A percentile compares a stretch with the other conserved stretches of the same genome.
Evolutionary conservation across 2,113 vertebrate genomes (phyloP).

Genomic region (Pachypanchax playfairii): DNA sequence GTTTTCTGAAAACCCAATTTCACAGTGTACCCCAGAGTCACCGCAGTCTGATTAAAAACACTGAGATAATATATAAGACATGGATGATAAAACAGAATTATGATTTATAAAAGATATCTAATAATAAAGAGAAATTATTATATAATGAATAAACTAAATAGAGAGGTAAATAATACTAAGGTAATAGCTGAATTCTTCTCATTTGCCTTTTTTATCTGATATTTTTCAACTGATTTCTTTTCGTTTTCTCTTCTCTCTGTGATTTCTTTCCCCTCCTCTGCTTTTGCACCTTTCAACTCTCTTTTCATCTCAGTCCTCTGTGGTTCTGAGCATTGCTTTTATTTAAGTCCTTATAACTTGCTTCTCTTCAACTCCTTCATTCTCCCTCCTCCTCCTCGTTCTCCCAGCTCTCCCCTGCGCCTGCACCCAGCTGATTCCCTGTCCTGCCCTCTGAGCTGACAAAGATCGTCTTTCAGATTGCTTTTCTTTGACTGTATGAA

Average conservation of each 20-base stretch:
- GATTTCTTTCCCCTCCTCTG: slow-evolving; percentile 3
- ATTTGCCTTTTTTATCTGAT: background rate
- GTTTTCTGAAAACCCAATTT: background rate
- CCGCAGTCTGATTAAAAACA: background rate
- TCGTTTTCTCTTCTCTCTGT: background rate
- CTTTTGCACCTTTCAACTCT: slow-evolving; percentile 30
- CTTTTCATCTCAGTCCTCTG: slow-evolving; percentile 10
- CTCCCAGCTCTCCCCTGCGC: slow-evolving; percentile 43
- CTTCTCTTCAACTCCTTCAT: background rate
- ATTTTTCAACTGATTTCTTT: background rate
- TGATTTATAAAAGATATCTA: background rate
- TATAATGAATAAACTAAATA: background rate
- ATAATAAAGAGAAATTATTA: background rate
- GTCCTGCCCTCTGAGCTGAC: slow-evolving; percentile 61
- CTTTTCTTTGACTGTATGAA: slow-evolving; percentile 40
- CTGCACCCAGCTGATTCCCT: slow-evolving; percentile 61
- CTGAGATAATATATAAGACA: background rate
- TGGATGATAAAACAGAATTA: background rate
- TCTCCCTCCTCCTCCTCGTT: background rate
- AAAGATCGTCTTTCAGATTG: slow-evolving; percentile 76
- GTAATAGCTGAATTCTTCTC: too few species aligned
- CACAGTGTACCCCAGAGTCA: slow-evolving; percentile 25
- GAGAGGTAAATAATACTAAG: too few species aligned
- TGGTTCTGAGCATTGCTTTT: slow-evolving; percentile 24
- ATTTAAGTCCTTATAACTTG: slow-evolving; percentile 26